Base-by-base conservation (phyloP, 2,797 vertebrate species). In the Argya squamiceps region DNA sequence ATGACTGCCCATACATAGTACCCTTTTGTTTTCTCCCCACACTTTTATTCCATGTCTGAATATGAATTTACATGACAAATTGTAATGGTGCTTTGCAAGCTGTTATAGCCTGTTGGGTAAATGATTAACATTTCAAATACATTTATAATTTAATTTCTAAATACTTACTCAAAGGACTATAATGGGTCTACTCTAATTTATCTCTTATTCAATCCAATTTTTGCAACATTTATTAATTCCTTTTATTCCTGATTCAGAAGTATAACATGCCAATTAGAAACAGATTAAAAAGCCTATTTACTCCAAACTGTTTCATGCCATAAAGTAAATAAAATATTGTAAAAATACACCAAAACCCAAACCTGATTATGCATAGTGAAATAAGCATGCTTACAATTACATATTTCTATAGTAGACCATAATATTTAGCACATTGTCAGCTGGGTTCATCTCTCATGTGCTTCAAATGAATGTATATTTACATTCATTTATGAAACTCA, bases 101-200 rank as follows among this genome's bases (percentile, higher is more conserved):
- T 95, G 37, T 85, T 95, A 49, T 78, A 91, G 76, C 92, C 91
- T 96, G 46, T 94, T 97, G 90, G 67, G 67, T 84, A 96, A 96
- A 94, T 96, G 29, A 96, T 96, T 97, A 80, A 56, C 89, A 97
- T 97, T 96, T 97, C 60, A 91, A 68, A 95, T 94, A 86, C 77
- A 93, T 86, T 98, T 97, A 75, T 93, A 97, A 96, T 96, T 96
- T 95, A 92, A 93, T 95, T 97, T 95, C 79, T 92, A 96, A 96
- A 96, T 90, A 91, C 91, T 92, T 96, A 93, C 60, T 95, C 91
- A 92, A 79, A 96, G 47, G n/a, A 84, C 84, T 70, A 67, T 93
- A 93, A 96, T 93, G 32, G 41, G 14, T 96, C 13, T 76, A 75
- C 92, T 96, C 78, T 96, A 92, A 81, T 95, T 96, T 96, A 96